Conservation (phyloP, 2,797 vertebrate genomes). For the Salmo trutta region DNA sequence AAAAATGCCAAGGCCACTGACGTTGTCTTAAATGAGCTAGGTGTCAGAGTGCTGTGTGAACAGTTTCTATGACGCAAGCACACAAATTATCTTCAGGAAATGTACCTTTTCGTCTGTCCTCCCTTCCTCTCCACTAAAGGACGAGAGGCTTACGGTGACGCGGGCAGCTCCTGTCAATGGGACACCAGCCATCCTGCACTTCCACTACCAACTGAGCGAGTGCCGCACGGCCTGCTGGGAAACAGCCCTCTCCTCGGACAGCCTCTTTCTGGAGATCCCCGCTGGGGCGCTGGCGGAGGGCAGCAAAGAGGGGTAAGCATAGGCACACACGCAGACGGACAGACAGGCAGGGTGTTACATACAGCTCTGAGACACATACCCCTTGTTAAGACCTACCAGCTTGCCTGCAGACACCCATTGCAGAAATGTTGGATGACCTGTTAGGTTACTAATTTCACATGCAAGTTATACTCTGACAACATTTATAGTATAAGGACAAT, state of each 20-base stretch:
- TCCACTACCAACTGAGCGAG: constrained; percentile 92
- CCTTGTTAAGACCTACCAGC: background rate
- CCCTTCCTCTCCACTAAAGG: constrained; percentile 63
- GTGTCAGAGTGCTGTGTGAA: background rate
- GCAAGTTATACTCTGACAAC: background rate
- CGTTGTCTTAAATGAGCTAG: background rate
- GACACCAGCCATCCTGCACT: constrained; percentile 83
- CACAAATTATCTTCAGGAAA: background rate
- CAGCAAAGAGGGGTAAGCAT: constrained; percentile 93
- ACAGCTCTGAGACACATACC: background rate
- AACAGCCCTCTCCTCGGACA: constrained; percentile 84
- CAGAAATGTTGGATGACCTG: background rate
- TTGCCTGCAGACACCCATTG: background rate
- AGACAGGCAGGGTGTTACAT: background rate
- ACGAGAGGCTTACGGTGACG: constrained; percentile 92
- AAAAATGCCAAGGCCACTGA: background rate
- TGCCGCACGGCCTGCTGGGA: constrained; percentile 90
- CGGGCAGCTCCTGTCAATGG: constrained; percentile 83
- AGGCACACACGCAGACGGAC: background rate
- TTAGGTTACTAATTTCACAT: background rate
- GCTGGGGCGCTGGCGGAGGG: constrained; percentile 87
- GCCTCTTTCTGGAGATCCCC: constrained; percentile 93
- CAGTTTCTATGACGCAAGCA: background rate
- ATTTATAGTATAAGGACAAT: background rate
- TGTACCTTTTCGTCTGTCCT: background rate